Base-by-base conservation (phyloP, 64 coral and sea anemone species). In the Catalaphyllia jardinei region DNA sequence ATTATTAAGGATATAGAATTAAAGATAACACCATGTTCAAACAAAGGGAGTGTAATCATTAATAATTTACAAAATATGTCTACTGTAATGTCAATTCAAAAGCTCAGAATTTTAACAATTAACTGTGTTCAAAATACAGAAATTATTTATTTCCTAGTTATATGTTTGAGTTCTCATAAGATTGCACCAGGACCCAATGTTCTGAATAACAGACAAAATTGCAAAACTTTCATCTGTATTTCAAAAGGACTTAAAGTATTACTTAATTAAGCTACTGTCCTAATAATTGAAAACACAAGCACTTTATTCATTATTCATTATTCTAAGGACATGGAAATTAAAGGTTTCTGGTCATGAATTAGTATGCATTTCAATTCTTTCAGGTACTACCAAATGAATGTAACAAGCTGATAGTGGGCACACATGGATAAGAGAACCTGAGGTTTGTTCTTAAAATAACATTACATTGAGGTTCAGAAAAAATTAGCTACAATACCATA, bases 1-100 rank as follows among this genome's bases (percentile, higher is more conserved):
- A 67, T 65, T 31, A 80, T 61, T 61, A 13, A 17, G 7, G 52
- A 61, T 31, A 80, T 29, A 80, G 61, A 46, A 46, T 46, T 33
- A 20, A 8, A 6, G 65, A 25, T 17, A 31, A 8, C 0, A 82
- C 60, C 79, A 24, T 18, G 30, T 39, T 63, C 29, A 82, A 57
- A 80, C 29, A 80, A 7, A 19, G 27, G 8, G 55, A 10, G 6
- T 61, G 1, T 35, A 39, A 11, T 4, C 22, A 71, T 85, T 71
- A 85, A 85, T 71, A 51, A 85, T 85, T 85, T 46, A 85, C 38
- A 17, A 24, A 85, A 85, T 4, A 71, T 63, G 62, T 85, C 62
- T 71, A 46, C 46, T 71, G 27, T 29, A 52, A 69, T 15, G 16
- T 19, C 0, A 12, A 15, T 16, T 27, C 55, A 62, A 35, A 19